Evolutionary conservation across 1,140 invertebrate species (phyloP).

Genomic region (Drosophila paulistorum): DNA sequence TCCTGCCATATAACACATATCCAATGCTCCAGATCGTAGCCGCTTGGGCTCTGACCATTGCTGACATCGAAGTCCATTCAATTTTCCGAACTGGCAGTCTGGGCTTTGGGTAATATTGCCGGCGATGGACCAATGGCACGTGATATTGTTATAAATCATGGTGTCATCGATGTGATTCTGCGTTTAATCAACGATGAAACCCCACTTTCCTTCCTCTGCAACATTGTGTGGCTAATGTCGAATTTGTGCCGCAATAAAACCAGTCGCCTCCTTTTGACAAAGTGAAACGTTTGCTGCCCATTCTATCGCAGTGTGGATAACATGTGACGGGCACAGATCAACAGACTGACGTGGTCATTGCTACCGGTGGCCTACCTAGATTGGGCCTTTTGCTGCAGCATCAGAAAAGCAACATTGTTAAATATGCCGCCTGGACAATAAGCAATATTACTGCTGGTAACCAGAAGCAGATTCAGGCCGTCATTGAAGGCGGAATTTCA

Average conservation of each 20-base stretch:
- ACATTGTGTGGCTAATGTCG: constrained; percentile 95
- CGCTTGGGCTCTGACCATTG: constrained; percentile 98
- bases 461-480: constrained; percentile 95
- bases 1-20: constrained; percentile 88
- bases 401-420: constrained; percentile 88
- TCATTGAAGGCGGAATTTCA: constrained; percentile 89
- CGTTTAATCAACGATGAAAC: constrained; percentile 86
- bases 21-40: constrained; percentile 97
- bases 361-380: constrained; percentile 89
- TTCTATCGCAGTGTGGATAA: constrained; percentile 92
- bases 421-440: constrained; percentile 99
- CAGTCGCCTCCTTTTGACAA: constrained; percentile 91
- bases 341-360: constrained; percentile 96
- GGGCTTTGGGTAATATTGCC: constrained; percentile 99
- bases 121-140: constrained; percentile 91
- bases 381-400: constrained; percentile 90
- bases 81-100: constrained; percentile 97
- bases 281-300: constrained; percentile 91
- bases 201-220: constrained; percentile 83
- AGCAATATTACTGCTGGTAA: constrained; percentile 99
- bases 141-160: constrained; percentile 89
- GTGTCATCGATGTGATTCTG: constrained; percentile 88
- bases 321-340: constrained; percentile 92
- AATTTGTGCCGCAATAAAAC: constrained; percentile 97
- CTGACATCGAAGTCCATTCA: constrained; percentile 89